Evolutionary conservation across 1,140 invertebrate genomes (phyloP).

Genomic region (Drosophila azteca): DNA sequence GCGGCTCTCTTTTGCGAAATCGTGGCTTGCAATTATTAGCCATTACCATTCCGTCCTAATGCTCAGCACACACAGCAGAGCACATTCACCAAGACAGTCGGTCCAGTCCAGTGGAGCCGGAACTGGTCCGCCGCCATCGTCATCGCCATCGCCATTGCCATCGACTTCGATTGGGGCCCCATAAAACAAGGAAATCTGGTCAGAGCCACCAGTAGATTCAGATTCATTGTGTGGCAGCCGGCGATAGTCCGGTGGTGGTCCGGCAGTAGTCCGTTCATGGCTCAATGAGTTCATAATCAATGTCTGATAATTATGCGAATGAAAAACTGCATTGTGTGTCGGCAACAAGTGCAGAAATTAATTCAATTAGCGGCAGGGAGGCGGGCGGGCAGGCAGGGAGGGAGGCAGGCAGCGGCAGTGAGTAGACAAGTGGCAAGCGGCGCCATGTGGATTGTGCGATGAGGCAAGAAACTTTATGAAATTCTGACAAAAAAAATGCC

Average conservation of each 20-base stretch:
- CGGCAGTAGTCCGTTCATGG: conserved; percentile 30
- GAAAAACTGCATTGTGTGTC: conserved; percentile 50
- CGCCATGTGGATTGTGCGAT: conserved; percentile 12
- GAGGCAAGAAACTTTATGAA: conserved; percentile 39
- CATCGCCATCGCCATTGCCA: conserved; percentile 7
- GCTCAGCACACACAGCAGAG: conserved; percentile 3
- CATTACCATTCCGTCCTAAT: conserved; percentile 68
- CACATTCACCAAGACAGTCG: conserved; percentile 41
- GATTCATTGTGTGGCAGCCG: too few species aligned
- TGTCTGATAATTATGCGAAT: conserved; percentile 62
- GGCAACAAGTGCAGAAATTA: conserved; percentile 65
- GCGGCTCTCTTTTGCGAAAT: conserved; percentile 60
- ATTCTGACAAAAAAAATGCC: too few species aligned
- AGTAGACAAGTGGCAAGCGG: conserved; percentile 6
- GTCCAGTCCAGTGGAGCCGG: conserved; percentile 57
- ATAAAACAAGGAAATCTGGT: conserved; percentile 57
- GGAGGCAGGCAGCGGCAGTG: not conserved
- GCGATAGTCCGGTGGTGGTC: conserved; percentile 5
- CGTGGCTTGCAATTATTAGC: conserved; percentile 77
- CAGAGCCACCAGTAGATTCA: not conserved
- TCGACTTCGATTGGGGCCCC: conserved; percentile 18
- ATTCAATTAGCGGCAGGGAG: conserved; percentile 54
- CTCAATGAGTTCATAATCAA: conserved; percentile 67
- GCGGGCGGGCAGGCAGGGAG: too few species aligned
- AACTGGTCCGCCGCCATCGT: conserved; percentile 44